These are phyloP conservation scores for Notocelia uddmanniana DNA, from an alignment of 2,888 invertebrate species.

Conservation along the genomic window DNA sequence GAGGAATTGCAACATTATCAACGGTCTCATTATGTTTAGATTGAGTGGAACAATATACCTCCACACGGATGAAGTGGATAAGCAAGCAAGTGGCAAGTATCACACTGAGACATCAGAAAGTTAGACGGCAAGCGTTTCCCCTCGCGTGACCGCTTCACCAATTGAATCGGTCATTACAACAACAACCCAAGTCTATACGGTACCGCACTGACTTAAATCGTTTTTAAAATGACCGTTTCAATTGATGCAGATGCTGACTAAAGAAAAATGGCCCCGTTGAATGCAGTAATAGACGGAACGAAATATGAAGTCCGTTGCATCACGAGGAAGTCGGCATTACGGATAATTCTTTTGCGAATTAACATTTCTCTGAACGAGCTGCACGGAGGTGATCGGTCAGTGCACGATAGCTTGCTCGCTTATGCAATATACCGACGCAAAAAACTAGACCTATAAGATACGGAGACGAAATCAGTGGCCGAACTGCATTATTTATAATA, in stretches of 20 bases:
- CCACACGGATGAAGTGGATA: slow-evolving; percentile 24
- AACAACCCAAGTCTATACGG: slow-evolving; percentile 14
- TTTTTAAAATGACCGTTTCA: slow-evolving; percentile 15
- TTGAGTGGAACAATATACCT: slow-evolving; percentile 18
- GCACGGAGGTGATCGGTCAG: slow-evolving; percentile 58
- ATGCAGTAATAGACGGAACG: slow-evolving; percentile 53
- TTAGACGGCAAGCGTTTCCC: slow-evolving; percentile 52
- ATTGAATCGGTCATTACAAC: slow-evolving; percentile 47
- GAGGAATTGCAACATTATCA: slow-evolving; percentile 1
- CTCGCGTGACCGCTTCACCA: slow-evolving; percentile 64
- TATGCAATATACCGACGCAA: slow-evolving; percentile 59
- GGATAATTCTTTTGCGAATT: slow-evolving; percentile 36
- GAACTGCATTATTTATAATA: slow-evolving; percentile 13
- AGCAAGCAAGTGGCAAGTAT: slow-evolving; percentile 33
- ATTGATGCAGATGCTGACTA: slow-evolving; percentile 36
- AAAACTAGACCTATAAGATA: slow-evolving; percentile 7
- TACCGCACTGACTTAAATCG: slow-evolving; percentile 4
- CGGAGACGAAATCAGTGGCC: not conserved
- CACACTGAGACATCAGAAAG: slow-evolving; percentile 50
- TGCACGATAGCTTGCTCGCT: slow-evolving; percentile 60
- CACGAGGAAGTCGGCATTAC: slow-evolving; percentile 55
- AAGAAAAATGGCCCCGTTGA: slow-evolving; percentile 33
- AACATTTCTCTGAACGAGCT: slow-evolving; percentile 55
- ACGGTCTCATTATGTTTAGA: slow-evolving; percentile 21
- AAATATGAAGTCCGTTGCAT: slow-evolving; percentile 56